Base-by-base conservation (phyloP, 2,113 vertebrate species). In the Corythaixoides concolor region DNA sequence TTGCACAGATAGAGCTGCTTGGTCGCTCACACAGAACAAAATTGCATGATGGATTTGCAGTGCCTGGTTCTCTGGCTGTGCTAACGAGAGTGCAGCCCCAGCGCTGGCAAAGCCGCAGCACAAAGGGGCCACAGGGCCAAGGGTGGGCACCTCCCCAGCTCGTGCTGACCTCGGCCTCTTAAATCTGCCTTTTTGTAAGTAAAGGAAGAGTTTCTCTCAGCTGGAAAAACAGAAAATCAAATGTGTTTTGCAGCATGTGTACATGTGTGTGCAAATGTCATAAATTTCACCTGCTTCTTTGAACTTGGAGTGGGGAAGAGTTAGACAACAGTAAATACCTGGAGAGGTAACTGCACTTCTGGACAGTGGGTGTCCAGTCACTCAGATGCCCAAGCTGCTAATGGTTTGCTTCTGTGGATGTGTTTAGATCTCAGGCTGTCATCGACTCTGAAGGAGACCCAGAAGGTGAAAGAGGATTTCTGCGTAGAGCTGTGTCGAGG, bases 231-330 rank as follows among this genome's bases (percentile, higher is more conserved):
- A 49, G 56, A n/a, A 93, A 39, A 45, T 6, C 11, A 39, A 33
- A 22, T 5, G 33, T 47, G 24, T 52, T 52, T 41, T 37, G 21
- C 37, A 19, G 6, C n/a, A n/a, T n/a, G n/a, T n/a, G n/a, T n/a
- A n/a, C n/a, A n/a, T 13, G 18, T 0, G 5, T 0, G 2, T 47
- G 53, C 17, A 35, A 47, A 12, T 1, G 3, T n/a, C 1, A 0
- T 35, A 23, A 50, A 53, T n/a, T 28, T 41, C 32, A 12, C 7
- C 2, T 2, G 1, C 24, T 28, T 4, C 37, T 83, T 66, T 45
- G 30, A 79, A 67, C 16, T 63, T 2, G 2, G 37, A 1, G 2
- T 32, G 47, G 32, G 45, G 27, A 62, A 60, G 47, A 15, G 60
- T 58, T 43, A 5, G 68, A 35, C 24, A 6, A 11, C 45, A 72